Evolutionary conservation across 2,888 invertebrate species (phyloP).

Genomic region (Eupithecia abbreviata): DNA sequence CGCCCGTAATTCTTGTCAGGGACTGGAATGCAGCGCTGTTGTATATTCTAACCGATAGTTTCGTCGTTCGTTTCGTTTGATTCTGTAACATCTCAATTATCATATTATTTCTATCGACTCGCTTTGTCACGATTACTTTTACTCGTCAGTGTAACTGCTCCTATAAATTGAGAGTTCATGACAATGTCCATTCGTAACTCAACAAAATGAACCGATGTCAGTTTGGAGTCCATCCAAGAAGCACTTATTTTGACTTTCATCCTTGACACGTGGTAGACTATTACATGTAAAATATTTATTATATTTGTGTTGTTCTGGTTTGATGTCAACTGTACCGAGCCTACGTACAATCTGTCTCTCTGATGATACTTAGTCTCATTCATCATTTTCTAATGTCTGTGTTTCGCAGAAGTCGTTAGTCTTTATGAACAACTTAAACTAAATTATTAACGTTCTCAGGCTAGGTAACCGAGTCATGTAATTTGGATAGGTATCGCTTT

Average conservation of each 20-base stretch:
- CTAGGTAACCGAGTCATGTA: conserved; percentile 21
- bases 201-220: conserved; percentile 54
- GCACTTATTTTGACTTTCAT: conserved; percentile 61
- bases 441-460: conserved; percentile 12
- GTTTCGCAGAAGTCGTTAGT: conserved; percentile 26
- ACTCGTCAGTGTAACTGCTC: background rate
- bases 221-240: conserved; percentile 62
- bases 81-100: background rate
- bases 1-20: background rate
- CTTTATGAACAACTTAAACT: conserved; percentile 13
- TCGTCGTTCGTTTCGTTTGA: background rate
- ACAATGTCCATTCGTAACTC: conserved; percentile 62
- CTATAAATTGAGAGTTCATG: conserved; percentile 26
- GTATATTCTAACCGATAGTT: background rate
- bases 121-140: background rate
- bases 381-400: conserved; percentile 26
- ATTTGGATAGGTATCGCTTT: conserved; percentile 35
- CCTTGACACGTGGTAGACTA: conserved; percentile 61
- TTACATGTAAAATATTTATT: conserved; percentile 44
- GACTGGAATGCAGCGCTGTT: background rate
- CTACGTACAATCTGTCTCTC: background rate
- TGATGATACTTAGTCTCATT: conserved; percentile 31
- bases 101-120: background rate
- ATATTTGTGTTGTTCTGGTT: conserved; percentile 1
- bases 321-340: background rate